These are phyloP conservation scores for Heliocidaris erythrogramma DNA, from an alignment of 35 echinoderm and acorn worm species.

Conservation along the genomic window DNA sequence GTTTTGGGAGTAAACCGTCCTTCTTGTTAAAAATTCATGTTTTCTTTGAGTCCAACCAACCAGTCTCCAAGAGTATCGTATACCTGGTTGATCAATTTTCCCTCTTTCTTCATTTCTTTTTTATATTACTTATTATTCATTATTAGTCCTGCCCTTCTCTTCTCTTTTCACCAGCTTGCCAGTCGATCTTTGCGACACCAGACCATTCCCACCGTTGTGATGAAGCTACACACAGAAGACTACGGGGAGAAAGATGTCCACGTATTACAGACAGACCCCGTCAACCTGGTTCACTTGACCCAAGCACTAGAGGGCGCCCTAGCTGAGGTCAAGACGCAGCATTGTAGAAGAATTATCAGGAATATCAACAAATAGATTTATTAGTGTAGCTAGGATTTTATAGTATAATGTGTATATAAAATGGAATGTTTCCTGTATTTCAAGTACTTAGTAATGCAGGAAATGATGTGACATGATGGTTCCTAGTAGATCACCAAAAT, in stretches of 20 bases:
- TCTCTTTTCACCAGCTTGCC: conserved; percentile 71
- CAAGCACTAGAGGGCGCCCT: conserved; percentile 87
- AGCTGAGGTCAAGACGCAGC: conserved; percentile 90
- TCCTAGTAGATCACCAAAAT: no score
- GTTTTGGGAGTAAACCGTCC: no score
- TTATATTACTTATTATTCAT: neutral
- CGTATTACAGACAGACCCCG: conserved; percentile 90
- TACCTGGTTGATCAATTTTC: no score
- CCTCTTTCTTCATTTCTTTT: neutral
- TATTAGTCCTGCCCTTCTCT: neutral
- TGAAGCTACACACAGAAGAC: conserved; percentile 95
- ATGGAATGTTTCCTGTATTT: no score
- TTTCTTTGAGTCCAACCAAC: neutral
- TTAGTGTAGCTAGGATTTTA: neutral
- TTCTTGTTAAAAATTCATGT: conserved; percentile 13
- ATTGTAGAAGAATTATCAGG: conserved; percentile 87
- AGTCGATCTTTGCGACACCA: conserved; percentile 92
- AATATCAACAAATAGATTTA: conserved; percentile 90
- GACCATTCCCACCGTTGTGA: conserved; percentile 72
- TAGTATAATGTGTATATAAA: no score
- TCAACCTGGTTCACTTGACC: conserved; percentile 93
- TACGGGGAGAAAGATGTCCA: conserved; percentile 59
- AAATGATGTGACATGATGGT: no score
- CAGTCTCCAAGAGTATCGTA: no score
- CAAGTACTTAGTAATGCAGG: no score